A percentile compares a stretch with the other conserved stretches of the same genome.
phyloP scores from a whole-genome alignment of 2,797 vertebrate species.

The Rhynchotus rufescens region DNA sequence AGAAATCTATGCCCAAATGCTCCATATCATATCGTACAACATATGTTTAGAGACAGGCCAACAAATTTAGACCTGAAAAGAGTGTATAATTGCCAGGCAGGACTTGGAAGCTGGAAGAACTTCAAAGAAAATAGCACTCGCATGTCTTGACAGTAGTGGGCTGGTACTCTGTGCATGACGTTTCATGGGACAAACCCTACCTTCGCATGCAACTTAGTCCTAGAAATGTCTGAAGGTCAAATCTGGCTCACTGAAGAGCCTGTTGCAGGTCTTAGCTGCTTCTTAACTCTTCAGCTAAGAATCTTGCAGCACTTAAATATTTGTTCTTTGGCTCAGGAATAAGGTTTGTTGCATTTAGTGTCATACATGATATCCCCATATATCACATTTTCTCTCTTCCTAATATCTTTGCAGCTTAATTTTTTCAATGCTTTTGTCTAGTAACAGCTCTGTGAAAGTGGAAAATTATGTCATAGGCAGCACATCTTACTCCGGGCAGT shows the following conservation, averaged over 20 bases:
- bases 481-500: neutral
- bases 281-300: neutral
- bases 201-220: accelerated
- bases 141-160: neutral
- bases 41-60: constrained; percentile 55
- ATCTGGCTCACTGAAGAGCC: neutral
- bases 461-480: neutral
- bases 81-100: constrained; percentile 41
- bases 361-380: neutral
- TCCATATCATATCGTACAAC: constrained; percentile 5
- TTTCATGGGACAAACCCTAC: neutral
- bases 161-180: neutral
- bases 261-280: neutral
- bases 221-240: neutral
- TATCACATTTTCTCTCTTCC: constrained; percentile 21
- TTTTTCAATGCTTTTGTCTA: neutral
- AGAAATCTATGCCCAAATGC: constrained; percentile 11
- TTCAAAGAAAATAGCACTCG: neutral
- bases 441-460: neutral
- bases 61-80: constrained; percentile 43
- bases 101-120: constrained; percentile 25
- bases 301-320: neutral
- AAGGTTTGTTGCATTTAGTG: constrained; percentile 1
- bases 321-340: constrained; percentile 31
- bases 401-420: neutral